phyloP scores from a whole-genome alignment of 2,888 invertebrate species.

The Cyclophora punctaria region DNA sequence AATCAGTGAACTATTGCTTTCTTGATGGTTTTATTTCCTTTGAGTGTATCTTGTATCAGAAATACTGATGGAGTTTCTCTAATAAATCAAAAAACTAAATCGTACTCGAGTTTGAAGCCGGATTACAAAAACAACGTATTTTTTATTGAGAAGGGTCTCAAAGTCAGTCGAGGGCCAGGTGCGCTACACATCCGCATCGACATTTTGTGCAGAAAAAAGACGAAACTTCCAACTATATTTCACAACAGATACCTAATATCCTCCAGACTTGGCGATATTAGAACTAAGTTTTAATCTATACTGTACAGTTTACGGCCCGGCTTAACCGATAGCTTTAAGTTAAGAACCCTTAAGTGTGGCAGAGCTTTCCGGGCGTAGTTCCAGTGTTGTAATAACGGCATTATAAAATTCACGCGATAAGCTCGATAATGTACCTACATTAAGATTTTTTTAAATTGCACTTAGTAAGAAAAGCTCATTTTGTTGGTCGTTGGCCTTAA shows the following conservation, averaged over 20 bases:
- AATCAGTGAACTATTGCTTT: no score
- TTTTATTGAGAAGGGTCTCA: conserved; percentile 23
- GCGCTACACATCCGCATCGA: conserved; percentile 54
- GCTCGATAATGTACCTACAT: no score
- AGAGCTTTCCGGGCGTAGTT: conserved; percentile 4
- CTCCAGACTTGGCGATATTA: conserved; percentile 13
- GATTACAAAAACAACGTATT: conserved; percentile 17
- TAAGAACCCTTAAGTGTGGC: conserved; percentile 12
- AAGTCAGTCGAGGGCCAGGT: conserved; percentile 52
- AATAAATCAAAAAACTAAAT: no score
- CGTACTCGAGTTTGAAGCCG: conserved; percentile 4
- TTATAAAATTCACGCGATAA: background rate
- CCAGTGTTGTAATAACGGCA: background rate
- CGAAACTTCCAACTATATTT: conserved; percentile 33
- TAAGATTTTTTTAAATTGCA: no score
- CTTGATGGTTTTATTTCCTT: no score
- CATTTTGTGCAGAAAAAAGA: conserved; percentile 32
- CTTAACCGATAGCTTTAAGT: conserved; percentile 14
- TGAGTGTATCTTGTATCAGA: no score
- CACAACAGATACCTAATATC: conserved; percentile 18
- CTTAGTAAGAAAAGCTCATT: no score
- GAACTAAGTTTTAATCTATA: conserved; percentile 19
- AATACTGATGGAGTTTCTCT: no score
- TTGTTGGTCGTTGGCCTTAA: no score
- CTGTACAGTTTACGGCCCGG: conserved; percentile 15